These are phyloP conservation scores for Brachionus plicatilis DNA, from an alignment of 1,140 invertebrate species.

Conservation along the genomic window DNA sequence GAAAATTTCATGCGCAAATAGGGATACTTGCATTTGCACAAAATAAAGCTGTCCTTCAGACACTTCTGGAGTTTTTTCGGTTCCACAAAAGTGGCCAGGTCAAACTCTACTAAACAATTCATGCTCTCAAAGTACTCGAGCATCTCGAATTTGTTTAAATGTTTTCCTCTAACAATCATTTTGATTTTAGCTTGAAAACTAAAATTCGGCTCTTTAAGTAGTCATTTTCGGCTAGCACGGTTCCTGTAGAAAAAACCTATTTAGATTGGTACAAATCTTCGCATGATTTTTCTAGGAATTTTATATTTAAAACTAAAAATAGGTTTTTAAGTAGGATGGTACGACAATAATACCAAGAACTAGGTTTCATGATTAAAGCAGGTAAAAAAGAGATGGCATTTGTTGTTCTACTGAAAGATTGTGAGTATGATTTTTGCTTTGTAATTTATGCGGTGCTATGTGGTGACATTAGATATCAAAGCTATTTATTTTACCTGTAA, in stretches of 20 bases:
- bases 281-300: background rate
- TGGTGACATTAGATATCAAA: background rate
- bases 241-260: background rate
- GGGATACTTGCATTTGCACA: background rate
- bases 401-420: background rate
- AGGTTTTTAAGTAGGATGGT: background rate
- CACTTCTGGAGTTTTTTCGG: background rate
- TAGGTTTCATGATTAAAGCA: background rate
- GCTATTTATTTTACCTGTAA: background rate
- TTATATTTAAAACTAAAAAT: background rate
- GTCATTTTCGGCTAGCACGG: background rate
- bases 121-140: constrained; percentile 2
- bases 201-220: background rate
- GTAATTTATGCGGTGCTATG: background rate
- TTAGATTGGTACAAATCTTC: background rate
- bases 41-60: background rate
- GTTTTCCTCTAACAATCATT: background rate
- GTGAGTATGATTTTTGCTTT: background rate
- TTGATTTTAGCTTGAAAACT: background rate
- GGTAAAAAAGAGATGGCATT: background rate
- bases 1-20: background rate
- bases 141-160: background rate
- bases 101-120: background rate
- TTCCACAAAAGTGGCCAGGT: background rate
- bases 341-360: background rate